phyloP scores from a whole-genome alignment of 2,113 vertebrate species.

The Cebus imitator region DNA sequence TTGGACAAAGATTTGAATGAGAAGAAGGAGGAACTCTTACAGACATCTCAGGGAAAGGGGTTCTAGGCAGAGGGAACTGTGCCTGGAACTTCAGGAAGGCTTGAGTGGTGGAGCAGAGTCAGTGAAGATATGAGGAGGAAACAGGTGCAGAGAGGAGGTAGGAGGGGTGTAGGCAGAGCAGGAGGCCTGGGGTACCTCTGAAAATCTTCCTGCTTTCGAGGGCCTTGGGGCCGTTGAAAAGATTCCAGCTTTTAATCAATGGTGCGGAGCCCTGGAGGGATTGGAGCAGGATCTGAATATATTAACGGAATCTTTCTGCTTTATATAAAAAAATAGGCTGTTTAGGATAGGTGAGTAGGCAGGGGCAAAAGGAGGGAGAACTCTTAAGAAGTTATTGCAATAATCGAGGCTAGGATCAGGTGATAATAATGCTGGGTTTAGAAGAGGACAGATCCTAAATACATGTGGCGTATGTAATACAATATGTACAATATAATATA shows the following conservation, averaged over 20 bases:
- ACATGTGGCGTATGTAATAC: no score
- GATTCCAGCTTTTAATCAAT: neutral
- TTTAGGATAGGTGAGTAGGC: neutral
- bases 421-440: neutral
- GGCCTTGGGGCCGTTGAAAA: neutral
- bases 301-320: neutral
- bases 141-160: neutral
- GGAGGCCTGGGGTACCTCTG: rapidly evolving
- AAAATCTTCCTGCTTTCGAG: neutral
- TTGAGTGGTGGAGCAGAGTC: neutral
- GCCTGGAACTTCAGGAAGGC: neutral
- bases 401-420: neutral
- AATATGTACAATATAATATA: neutral
- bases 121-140: neutral
- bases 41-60: neutral
- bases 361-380: neutral
- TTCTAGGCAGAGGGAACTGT: neutral
- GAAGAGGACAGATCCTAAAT: neutral
- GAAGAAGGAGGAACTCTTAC: neutral
- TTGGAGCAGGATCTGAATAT: neutral
- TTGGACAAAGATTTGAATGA: neutral
- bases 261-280: neutral
- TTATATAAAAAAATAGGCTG: neutral
- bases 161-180: neutral
- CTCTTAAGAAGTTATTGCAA: neutral